Base-by-base conservation (phyloP, 2,888 invertebrate genomes). In the Philopedon plagiatum region DNA sequence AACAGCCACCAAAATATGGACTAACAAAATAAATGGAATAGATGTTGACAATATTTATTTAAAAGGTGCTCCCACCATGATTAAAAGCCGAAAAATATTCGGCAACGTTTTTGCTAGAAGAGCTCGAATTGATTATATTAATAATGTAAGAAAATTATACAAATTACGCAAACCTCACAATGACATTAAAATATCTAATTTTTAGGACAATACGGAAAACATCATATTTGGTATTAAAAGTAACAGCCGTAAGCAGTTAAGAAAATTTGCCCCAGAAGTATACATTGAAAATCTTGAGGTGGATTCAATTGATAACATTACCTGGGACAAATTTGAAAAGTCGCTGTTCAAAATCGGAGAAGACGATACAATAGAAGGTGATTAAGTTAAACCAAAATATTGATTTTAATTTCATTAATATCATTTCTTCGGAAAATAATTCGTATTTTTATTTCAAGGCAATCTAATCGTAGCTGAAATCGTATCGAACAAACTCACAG, bases 251-350 rank as follows among this genome's bases (percentile, higher is more conserved):
- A 1, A 57, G 19, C 13, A 5, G 1, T 7, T 37, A 57, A 4
- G 1, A 1, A 46, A 19, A 32, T 82, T 81, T 61, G 73, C 65
- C 32, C 32, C 74, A 5, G 74, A 81, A 56, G 69, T 83, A 5
- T 68, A 61, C 15, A 77, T 84, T 46, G 77, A 80, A 56, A 80
- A 83, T 75, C 76, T 85, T 32, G 66, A 77, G 19, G 81, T 83
- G 13, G 78, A 82, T 61, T 76, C 73, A 19, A 83, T 85, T 37
- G 81, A 85, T 76, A 78, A 75, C 8, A 76, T 85, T 3, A 65
- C 80, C 57, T 85, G 83, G 83, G 66, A 81, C n/a, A 72, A 75
- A 9, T 84, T 85, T 62, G 78, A 76, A 68, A 63, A 80, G 23
- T 80, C 81, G 0, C 77, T 83, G 29, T 84, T 83, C 73, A 78